These are phyloP conservation scores for Rana temporaria DNA, from an alignment of 2,113 vertebrate species.

Conservation along the genomic window DNA sequence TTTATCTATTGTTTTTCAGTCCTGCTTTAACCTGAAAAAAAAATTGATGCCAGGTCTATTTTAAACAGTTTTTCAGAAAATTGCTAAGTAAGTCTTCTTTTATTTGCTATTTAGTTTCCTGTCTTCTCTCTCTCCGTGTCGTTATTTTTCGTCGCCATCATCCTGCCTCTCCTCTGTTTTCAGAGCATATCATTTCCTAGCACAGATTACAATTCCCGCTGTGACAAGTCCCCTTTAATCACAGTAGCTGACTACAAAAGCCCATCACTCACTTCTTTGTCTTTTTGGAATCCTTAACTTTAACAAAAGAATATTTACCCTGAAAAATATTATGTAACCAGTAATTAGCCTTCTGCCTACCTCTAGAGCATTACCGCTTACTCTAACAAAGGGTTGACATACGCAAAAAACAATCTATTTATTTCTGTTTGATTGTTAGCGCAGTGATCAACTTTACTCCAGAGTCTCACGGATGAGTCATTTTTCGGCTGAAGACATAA, in stretches of 20 bases:
- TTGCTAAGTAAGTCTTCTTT: not conserved
- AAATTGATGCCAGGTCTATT: too few relatives aligned
- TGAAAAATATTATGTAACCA: not conserved
- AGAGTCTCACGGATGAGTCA: constrained; percentile 61
- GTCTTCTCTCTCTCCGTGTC: not conserved
- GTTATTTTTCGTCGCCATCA: not conserved
- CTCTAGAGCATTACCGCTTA: not conserved
- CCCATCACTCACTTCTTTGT: constrained; percentile 40
- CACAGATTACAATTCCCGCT: constrained; percentile 19
- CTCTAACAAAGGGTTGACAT: constrained; percentile 19
- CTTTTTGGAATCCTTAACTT: not conserved
- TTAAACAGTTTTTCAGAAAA: not conserved
- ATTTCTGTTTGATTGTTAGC: constrained; percentile 60
- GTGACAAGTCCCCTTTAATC: constrained; percentile 29
- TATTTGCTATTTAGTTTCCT: not conserved
- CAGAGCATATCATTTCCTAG: constrained; percentile 27
- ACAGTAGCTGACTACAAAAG: constrained; percentile 30
- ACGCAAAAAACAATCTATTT: constrained; percentile 55
- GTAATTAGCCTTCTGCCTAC: constrained; percentile 23
- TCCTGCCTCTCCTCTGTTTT: not conserved
- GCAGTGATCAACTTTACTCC: constrained; percentile 61
- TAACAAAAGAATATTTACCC: constrained; percentile 20
- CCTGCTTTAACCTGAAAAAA: too few relatives aligned
- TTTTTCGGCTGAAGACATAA: constrained; percentile 63
- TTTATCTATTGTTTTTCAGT: too few relatives aligned